A percentile compares a stretch with the other conserved stretches of the same genome.
These are phyloP conservation scores for Drosophila testacea DNA, from an alignment of 2,888 invertebrate genomes.

Conservation along the genomic window DNA sequence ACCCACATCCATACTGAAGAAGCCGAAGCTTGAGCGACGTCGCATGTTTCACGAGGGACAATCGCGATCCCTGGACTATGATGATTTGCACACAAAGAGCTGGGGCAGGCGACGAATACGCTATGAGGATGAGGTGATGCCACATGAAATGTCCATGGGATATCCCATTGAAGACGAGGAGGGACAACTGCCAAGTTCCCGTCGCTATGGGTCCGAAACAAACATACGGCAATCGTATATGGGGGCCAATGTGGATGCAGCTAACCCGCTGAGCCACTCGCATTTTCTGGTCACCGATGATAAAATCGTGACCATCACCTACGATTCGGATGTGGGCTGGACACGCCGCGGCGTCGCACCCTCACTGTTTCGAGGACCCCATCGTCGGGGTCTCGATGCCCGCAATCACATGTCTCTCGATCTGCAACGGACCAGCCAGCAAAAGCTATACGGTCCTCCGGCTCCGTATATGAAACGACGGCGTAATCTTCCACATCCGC, in stretches of 20 bases:
- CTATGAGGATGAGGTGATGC: constrained; percentile 83
- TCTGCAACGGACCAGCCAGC: constrained; percentile 82
- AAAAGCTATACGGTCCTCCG: constrained; percentile 82
- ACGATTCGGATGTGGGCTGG: constrained; percentile 86
- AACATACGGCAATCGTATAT: constrained; percentile 85
- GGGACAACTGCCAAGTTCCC: constrained; percentile 47
- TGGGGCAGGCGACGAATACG: constrained; percentile 84
- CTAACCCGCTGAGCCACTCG: constrained; percentile 84
- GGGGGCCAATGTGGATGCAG: constrained; percentile 83
- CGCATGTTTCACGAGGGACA: constrained; percentile 83
- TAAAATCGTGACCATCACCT: constrained; percentile 85
- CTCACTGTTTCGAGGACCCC: constrained; percentile 81
- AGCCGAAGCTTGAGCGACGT: constrained; percentile 82
- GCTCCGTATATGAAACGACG: constrained; percentile 83
- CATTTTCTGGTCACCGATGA: constrained; percentile 85
- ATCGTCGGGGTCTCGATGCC: constrained; percentile 72
- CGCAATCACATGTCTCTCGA: constrained; percentile 83
- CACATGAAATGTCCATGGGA: constrained; percentile 20
- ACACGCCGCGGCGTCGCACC: constrained; percentile 84
- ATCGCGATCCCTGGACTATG: constrained; percentile 84
- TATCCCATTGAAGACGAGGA: constrained; percentile 36
- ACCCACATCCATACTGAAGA: constrained; percentile 83
- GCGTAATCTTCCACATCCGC: constrained; percentile 83
- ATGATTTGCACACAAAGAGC: constrained; percentile 83
- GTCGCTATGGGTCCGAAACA: constrained; percentile 84